Evolutionary conservation across 2,888 invertebrate genomes (phyloP), one percentile per base, ranked within the genome.

Genomic region (Pardosa pseudoannulata): DNA sequence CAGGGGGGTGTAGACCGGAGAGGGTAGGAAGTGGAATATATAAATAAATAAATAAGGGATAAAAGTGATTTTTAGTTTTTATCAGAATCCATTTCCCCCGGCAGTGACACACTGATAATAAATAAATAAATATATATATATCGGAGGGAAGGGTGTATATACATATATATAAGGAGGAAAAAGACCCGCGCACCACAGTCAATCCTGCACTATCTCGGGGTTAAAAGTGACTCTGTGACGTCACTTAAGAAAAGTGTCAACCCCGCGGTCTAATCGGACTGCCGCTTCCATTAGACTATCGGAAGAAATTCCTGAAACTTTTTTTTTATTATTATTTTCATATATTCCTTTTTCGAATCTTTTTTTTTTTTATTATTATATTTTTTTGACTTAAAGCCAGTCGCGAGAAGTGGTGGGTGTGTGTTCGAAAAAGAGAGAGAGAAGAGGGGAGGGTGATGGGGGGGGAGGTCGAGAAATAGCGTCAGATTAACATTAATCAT

Each of bases 401-500:
- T 70, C 75, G 50, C 27, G 62, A 70, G 65, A 75, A 79, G 72
- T 72, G 72, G 29, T 76, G 71, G 82, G 41, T 27, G 62, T 50
- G 27, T 27, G 62, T 13, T 36, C 16, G 36, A 67, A 16, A n/a
- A 23, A 27, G 23, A 36, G 46, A 27, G 46, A 71, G n/a, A n/a
- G n/a, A n/a, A n/a, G n/a, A n/a, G n/a, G n/a, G n/a, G n/a, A n/a
- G n/a, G n/a, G n/a, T n/a, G n/a, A n/a, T n/a, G n/a, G n/a, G n/a
- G n/a, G 71, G 27, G 56, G 56, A 28, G 73, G 50, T 31, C 67
- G 31, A n/a, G n/a, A 39, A 50, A 73, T 41, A 27, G 73, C 74
- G 72, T 41, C 50, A 87, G 87, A 87, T 87, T 87, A 87, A 87
- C 87, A 87, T 87, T 87, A 87, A 87, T 87, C 87, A 87, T 87